These are phyloP conservation scores for Bombus confusus DNA, from an alignment of 1,140 invertebrate genomes.

Conservation along the genomic window DNA sequence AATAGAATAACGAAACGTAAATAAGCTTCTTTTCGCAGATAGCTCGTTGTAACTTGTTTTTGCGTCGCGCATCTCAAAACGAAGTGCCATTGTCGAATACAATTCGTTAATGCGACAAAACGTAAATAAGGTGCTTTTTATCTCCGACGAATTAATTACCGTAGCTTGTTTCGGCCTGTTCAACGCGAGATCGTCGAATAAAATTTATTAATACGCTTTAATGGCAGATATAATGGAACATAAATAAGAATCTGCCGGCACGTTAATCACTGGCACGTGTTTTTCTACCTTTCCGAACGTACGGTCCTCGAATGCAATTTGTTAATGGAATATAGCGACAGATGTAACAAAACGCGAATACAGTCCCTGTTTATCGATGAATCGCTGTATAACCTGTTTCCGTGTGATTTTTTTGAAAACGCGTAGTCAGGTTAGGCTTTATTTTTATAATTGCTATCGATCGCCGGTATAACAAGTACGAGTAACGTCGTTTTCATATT, in stretches of 20 bases:
- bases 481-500: too few relatives aligned
- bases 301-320: neutral
- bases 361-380: neutral
- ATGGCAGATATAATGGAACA: neutral
- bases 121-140: neutral
- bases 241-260: neutral
- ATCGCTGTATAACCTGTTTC: neutral
- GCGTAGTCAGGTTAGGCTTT: neutral
- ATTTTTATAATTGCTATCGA: too few relatives aligned
- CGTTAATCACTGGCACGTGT: neutral
- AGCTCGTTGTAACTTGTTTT: too few relatives aligned
- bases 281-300: neutral
- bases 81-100: too few relatives aligned
- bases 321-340: neutral
- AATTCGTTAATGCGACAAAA: neutral
- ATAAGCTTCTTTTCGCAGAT: rapidly evolving
- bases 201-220: neutral
- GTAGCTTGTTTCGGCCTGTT: neutral
- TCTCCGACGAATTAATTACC: neutral
- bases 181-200: neutral
- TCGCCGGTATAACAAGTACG: too few relatives aligned
- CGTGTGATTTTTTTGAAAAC: neutral
- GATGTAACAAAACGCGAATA: neutral
- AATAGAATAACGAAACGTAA: neutral
- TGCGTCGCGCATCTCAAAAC: too few relatives aligned